Evolutionary conservation across 2,888 invertebrate genomes (phyloP).

Genomic region (Melangyna quadrimaculata): DNA sequence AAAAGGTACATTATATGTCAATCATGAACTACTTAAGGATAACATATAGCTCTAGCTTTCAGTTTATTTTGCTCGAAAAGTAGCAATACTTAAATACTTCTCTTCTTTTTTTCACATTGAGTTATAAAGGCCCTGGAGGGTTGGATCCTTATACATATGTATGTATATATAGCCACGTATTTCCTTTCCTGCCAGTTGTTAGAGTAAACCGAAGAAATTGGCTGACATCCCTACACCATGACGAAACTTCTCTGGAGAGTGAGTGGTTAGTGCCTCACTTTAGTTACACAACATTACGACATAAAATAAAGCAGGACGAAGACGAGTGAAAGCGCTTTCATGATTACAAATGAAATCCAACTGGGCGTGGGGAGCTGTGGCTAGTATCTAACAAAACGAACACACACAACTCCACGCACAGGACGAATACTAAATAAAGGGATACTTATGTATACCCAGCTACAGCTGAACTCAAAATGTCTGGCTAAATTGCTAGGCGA

Average conservation of each 20-base stretch:
- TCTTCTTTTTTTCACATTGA: conserved; percentile 22
- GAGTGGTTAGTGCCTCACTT: conserved; percentile 73
- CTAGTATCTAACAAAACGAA: conserved; percentile 63
- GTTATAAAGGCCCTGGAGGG: conserved; percentile 13
- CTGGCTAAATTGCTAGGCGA: conserved; percentile 79
- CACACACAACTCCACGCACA: conserved; percentile 54
- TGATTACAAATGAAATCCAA: conserved; percentile 71
- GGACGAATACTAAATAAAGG: conserved; percentile 68
- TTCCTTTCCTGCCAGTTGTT: conserved; percentile 7
- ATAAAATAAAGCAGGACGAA: conserved; percentile 63
- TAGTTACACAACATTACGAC: conserved; percentile 67
- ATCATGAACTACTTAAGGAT: conserved; percentile 8
- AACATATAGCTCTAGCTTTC: conserved; percentile 5
- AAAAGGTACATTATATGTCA: conserved; percentile 30
- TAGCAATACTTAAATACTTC: conserved; percentile 20
- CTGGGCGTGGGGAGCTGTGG: conserved; percentile 69
- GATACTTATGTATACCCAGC: conserved; percentile 63
- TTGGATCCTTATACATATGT: conserved; percentile 15
- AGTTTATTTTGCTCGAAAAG: conserved; percentile 14
- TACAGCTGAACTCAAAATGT: conserved; percentile 70
- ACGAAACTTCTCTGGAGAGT: conserved; percentile 21
- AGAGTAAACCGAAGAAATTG: conserved; percentile 57
- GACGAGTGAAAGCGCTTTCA: conserved; percentile 71
- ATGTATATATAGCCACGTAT: background rate
- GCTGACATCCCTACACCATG: conserved; percentile 53